Evolutionary conservation across 2,113 vertebrate species (phyloP), one percentile per base, ranked within the genome.

Genomic region (Thymallus thymallus): DNA sequence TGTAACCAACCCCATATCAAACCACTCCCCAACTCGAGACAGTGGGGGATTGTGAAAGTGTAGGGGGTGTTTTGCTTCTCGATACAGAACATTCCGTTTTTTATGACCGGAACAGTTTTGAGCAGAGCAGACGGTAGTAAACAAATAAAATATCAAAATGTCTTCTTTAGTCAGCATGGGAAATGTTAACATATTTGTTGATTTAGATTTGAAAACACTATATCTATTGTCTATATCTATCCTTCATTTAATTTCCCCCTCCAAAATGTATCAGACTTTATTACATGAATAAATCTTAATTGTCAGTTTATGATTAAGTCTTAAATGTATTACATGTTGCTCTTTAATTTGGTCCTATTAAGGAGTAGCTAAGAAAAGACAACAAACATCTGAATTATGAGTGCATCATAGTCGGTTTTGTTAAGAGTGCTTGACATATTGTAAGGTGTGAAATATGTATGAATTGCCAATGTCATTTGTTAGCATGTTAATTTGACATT

Each of bases 271-370:
- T n/a, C n/a, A n/a, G n/a, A n/a, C n/a, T n/a, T n/a, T n/a, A n/a
- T 26, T 26, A 26, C 1, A 26, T 26, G 1, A 26, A 26, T 26
- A 26, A 26, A 26, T 26, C 26, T 26, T 26, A 26, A 26, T 3
- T 20, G 64, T 69, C 22, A 56, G 29, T 79, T 81, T 80, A 76
- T 20, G 1, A 75, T 2, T 0, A 41, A 79, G 80, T 75, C 69
- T 60, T 48, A 51, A 73, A 84, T 73, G 78, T 82, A 1, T 86
- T 81, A 82, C 71, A 82, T 81, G 80, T 82, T 72, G 75, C 63
- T 41, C 5, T 80, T 75, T 88, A 82, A 91, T 85, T 83, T 48
- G 30, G 80, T 82, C 81, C 84, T 80, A 87, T 85, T 85, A 82
- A 20, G 68, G 18, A 9, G n/a, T 55, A 56, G 46, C 75, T 82